Percentiles rank a stretch among this genome's conserved stretches.
phyloP scores from a whole-genome alignment of 2,888 invertebrate species.

The Aspidiotus destructor region DNA sequence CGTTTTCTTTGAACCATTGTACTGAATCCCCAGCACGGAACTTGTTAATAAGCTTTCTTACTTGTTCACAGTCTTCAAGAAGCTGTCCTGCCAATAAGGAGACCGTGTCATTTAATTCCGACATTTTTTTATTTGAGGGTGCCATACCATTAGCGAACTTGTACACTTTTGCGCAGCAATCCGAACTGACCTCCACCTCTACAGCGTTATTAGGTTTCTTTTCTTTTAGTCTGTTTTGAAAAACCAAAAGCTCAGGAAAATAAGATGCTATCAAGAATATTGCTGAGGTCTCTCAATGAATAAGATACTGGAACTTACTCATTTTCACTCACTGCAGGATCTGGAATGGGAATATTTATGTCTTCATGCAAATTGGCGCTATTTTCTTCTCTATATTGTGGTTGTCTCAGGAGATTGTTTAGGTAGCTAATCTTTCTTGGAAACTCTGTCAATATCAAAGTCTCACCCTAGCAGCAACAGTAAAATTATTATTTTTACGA shows the following conservation, averaged over 20 bases:
- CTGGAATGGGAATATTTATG: slow-evolving; percentile 82
- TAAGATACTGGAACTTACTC: slow-evolving; percentile 39
- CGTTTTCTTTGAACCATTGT: too few species aligned
- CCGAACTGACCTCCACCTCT: slow-evolving; percentile 38
- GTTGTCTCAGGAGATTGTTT: slow-evolving; percentile 73
- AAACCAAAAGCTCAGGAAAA: not conserved
- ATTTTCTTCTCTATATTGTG: slow-evolving; percentile 68
- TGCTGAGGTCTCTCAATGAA: not conserved
- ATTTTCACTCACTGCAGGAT: slow-evolving; percentile 56
- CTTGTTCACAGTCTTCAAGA: slow-evolving; percentile 89
- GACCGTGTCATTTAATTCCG: slow-evolving; percentile 80
- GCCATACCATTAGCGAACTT: slow-evolving; percentile 75
- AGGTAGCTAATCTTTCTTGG: slow-evolving; percentile 87
- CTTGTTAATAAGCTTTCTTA: slow-evolving; percentile 44
- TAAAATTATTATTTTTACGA: not conserved
- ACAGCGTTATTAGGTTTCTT: slow-evolving; percentile 37
- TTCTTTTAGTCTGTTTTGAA: slow-evolving; percentile 33
- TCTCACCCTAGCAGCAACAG: slow-evolving; percentile 55
- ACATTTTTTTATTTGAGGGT: slow-evolving; percentile 75
- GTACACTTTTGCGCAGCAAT: slow-evolving; percentile 61
- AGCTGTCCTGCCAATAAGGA: slow-evolving; percentile 91
- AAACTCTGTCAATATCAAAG: slow-evolving; percentile 76
- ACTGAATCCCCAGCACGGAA: too few species aligned
- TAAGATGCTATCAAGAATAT: not conserved
- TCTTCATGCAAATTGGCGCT: slow-evolving; percentile 68